Conservation (phyloP, 2,797 vertebrate genomes). For the Argya squamiceps region DNA sequence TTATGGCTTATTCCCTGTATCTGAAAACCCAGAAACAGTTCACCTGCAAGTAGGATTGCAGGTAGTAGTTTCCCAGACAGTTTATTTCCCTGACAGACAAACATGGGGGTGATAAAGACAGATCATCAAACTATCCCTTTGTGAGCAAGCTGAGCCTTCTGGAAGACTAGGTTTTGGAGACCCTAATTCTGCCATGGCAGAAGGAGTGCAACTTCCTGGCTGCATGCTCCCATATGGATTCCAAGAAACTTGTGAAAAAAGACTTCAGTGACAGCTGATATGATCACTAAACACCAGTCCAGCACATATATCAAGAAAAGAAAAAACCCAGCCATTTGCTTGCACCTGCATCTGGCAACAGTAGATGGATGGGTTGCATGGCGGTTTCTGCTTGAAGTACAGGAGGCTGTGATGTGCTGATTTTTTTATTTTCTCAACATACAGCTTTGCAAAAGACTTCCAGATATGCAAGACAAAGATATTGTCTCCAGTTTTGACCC, state of each 20-base stretch:
- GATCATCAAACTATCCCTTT: background rate
- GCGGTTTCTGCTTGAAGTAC: background rate
- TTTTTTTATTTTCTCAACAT: background rate
- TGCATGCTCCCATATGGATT: background rate
- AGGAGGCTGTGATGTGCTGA: background rate
- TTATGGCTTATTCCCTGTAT: background rate
- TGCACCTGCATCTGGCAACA: background rate
- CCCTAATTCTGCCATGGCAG: background rate
- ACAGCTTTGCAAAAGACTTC: background rate
- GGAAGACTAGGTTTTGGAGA: background rate
- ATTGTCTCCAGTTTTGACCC: background rate
- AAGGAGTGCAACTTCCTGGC: background rate
- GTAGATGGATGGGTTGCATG: background rate
- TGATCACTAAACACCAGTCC: background rate
- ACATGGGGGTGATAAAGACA: background rate
- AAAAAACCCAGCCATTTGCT: accelerated
- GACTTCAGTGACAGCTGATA: background rate
- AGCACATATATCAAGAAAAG: background rate
- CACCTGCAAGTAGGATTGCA: background rate
- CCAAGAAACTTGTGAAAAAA: background rate
- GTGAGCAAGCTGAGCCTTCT: background rate
- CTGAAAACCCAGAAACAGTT: background rate
- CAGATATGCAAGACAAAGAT: background rate
- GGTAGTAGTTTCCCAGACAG: background rate
- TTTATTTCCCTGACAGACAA: background rate